phyloP scores from a whole-genome alignment of 2,888 invertebrate genomes.

The Augochlorella aurata region DNA sequence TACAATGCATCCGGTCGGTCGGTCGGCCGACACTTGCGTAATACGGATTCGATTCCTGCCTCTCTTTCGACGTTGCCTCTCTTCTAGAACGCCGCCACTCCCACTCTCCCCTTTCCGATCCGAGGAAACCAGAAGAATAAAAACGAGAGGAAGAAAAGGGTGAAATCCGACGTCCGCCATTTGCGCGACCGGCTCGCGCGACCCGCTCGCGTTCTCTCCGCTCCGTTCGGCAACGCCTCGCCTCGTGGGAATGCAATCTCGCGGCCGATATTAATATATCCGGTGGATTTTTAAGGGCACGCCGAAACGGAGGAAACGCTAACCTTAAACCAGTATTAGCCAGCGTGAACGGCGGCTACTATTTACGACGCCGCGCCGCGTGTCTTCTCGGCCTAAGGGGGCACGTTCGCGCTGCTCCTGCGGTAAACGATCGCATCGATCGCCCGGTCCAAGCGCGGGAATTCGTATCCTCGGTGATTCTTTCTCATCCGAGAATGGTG shows the following conservation, averaged over 20 bases:
- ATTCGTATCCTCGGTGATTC: too few species aligned
- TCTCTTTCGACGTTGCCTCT: constrained; percentile 6
- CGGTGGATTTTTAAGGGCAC: constrained; percentile 48
- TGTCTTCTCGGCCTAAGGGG: neutral
- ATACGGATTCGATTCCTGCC: constrained; percentile 24
- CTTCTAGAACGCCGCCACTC: neutral
- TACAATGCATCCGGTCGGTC: constrained; percentile 44
- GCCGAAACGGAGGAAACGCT: constrained; percentile 37
- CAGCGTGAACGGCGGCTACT: neutral
- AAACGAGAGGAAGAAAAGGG: constrained; percentile 34
- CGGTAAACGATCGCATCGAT: neutral
- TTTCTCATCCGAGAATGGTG: too few species aligned
- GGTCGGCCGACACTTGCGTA: constrained; percentile 32
- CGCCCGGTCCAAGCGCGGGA: too few species aligned
- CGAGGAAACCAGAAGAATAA: neutral
- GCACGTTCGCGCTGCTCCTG: neutral
- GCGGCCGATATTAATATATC: constrained; percentile 47
- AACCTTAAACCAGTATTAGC: constrained; percentile 23
- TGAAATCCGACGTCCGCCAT: constrained; percentile 49
- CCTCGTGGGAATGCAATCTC: constrained; percentile 51
- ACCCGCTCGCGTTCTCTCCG: neutral
- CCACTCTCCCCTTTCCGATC: neutral
- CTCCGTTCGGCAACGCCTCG: neutral
- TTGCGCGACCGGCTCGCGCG: constrained; percentile 1
- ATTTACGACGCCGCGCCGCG: neutral